A percentile compares a stretch with the other conserved stretches of the same genome.
Evolutionary conservation across 2,888 invertebrate genomes (phyloP).

Genomic region (Dryadula phaetusa): DNA sequence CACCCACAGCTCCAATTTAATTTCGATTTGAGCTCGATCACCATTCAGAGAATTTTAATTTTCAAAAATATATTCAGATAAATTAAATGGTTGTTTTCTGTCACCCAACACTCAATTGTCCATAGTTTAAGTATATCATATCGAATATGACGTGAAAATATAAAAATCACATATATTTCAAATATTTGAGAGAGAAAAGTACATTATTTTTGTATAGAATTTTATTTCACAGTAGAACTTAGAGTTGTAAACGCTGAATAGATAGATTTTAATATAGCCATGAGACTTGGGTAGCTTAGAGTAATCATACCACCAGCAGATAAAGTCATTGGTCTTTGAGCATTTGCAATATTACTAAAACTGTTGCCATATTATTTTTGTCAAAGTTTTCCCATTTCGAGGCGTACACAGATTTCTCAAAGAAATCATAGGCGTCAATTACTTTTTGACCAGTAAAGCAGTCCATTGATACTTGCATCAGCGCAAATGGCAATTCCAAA

Average conservation of each 20-base stretch:
- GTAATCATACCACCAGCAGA: slow-evolving; percentile 64
- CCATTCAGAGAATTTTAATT: no score
- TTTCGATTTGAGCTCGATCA: no score
- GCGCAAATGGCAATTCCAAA: slow-evolving; percentile 49
- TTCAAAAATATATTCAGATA: no score
- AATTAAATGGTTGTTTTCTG: no score
- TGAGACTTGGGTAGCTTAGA: slow-evolving; percentile 59
- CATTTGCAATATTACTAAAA: slow-evolving; percentile 59
- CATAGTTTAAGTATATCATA: no score
- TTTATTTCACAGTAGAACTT: slow-evolving; percentile 52
- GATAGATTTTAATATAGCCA: slow-evolving; percentile 60
- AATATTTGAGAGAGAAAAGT: no score
- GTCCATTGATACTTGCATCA: slow-evolving; percentile 9
- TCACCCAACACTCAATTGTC: no score
- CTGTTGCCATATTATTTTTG: slow-evolving; percentile 58
- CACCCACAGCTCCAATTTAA: no score
- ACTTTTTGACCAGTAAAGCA: slow-evolving; percentile 46
- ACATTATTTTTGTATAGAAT: not conserved
- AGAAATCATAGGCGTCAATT: slow-evolving; percentile 58
- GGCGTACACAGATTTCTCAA: slow-evolving; percentile 61
- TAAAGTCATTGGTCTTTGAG: slow-evolving; percentile 63
- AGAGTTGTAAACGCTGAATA: slow-evolving; percentile 67
- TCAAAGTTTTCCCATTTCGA: slow-evolving; percentile 70
- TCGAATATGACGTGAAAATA: no score
- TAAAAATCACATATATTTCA: no score